Conservation (phyloP, 2,797 vertebrate species). For the Spinus olivaceus region DNA sequence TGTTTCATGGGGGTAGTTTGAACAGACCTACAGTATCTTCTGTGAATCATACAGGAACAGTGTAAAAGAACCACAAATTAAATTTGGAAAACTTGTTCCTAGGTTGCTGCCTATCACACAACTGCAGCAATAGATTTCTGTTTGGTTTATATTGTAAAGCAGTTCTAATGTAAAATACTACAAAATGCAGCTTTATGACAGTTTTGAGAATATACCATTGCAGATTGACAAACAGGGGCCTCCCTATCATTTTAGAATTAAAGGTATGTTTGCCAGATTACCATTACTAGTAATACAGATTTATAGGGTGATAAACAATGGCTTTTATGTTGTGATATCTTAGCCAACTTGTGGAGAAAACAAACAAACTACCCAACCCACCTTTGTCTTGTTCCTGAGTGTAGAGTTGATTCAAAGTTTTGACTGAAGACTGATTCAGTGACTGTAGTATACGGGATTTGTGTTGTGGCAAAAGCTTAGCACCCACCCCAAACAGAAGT, state of each 20-base stretch:
- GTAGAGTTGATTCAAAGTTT: background rate
- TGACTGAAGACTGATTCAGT: background rate
- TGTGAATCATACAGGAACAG: rapidly evolving
- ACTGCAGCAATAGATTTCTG: background rate
- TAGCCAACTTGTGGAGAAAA: background rate
- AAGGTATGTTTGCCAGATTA: background rate
- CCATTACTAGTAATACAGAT: background rate
- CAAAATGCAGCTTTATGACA: background rate
- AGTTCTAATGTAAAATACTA: background rate
- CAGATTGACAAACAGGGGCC: background rate
- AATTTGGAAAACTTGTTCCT: background rate
- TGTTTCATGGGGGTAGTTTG: background rate
- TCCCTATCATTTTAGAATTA: background rate
- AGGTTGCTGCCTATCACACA: background rate
- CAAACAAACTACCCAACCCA: background rate
- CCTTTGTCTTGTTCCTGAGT: background rate
- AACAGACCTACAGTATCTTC: background rate
- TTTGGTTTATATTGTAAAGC: background rate
- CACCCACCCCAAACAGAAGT: rapidly evolving
- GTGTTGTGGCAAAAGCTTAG: background rate
- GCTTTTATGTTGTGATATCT: background rate
- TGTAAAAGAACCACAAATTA: background rate
- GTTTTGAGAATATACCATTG: background rate
- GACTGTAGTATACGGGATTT: background rate
- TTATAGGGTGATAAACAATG: background rate